Conservation (phyloP, 2,797 vertebrate genomes). For the Falco berigora region DNA sequence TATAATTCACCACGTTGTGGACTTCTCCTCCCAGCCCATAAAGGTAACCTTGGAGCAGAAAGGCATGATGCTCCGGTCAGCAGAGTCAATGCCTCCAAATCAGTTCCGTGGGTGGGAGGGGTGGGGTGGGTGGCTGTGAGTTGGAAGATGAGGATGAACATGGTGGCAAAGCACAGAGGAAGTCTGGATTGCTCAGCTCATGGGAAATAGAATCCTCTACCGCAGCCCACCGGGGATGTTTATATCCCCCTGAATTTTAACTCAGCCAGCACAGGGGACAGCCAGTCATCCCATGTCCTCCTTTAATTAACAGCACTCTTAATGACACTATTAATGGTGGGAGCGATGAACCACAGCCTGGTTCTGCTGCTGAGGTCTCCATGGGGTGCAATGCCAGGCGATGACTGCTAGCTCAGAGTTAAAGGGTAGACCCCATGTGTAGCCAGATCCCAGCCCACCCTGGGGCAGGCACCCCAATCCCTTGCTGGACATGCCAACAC, state of each 20-base stretch:
- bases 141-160: not conserved
- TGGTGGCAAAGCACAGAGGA: not conserved
- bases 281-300: not conserved
- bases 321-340: not conserved
- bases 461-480: not conserved
- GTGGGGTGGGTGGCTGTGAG: fast-evolving
- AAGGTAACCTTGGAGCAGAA: not conserved
- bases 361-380: not conserved
- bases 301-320: not conserved
- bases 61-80: fast-evolving
- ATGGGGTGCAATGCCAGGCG: fast-evolving
- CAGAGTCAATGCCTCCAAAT: not conserved
- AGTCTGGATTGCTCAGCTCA: not conserved
- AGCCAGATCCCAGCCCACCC: not conserved
- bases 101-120: not conserved
- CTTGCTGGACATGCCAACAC: not conserved
- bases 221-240: not conserved
- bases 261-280: not conserved
- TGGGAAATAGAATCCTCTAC: not conserved
- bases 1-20: not conserved
- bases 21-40: not conserved
- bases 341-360: not conserved
- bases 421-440: not conserved
- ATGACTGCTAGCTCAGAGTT: fast-evolving
- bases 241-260: not conserved